Evolutionary conservation across 2,797 vertebrate species (phyloP), one percentile per base, ranked within the genome.

Genomic region (Parotocinclus haroldoi): DNA sequence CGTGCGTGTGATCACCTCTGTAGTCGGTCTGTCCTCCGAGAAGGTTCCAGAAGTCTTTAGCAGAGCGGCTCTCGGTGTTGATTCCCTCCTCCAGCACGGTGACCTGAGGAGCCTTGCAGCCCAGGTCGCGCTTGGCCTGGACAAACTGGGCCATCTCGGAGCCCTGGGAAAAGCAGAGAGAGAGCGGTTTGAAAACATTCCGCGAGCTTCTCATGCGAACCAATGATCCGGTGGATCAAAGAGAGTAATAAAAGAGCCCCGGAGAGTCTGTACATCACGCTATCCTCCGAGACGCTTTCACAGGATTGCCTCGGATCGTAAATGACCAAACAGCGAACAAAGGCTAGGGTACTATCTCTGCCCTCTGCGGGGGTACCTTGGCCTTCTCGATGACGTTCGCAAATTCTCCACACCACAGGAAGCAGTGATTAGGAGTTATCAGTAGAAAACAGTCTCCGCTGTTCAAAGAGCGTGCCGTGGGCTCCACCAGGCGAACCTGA

Each of bases 401-500:
- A 1, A 93, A 93, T 79, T 93, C 90, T 36, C 91, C 91, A 0
- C 81, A 89, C 91, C 91, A 93, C 79, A 91, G 82, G 64, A 83
- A 91, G 80, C 91, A 93, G 56, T 90, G 84, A 67, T 89, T 88
- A 12, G 89, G 86, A 0, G 89, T 89, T 50, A 93, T 85, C 53
- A 93, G 84, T 1, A 93, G 85, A 79, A 90, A 93, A 69, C 91
- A 92, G 84, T 93, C 91, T 0, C 91, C 91, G 1, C 91, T 93
- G 84, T 92, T 92, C 0, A 93, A 83, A 10, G 89, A 93, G 19
- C 0, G 40, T 11, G 89, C 79, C 0, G 76, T 80, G 7, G 91
- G 90, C 71, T 92, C 89, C 83, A 90, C 79, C 76, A 92, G 57
- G 11, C 91, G 89, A 63, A 91, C 89, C 78, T 93, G 91, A 38